Evolutionary conservation across 2,113 vertebrate species (phyloP).

Genomic region (Alosa alosa): DNA sequence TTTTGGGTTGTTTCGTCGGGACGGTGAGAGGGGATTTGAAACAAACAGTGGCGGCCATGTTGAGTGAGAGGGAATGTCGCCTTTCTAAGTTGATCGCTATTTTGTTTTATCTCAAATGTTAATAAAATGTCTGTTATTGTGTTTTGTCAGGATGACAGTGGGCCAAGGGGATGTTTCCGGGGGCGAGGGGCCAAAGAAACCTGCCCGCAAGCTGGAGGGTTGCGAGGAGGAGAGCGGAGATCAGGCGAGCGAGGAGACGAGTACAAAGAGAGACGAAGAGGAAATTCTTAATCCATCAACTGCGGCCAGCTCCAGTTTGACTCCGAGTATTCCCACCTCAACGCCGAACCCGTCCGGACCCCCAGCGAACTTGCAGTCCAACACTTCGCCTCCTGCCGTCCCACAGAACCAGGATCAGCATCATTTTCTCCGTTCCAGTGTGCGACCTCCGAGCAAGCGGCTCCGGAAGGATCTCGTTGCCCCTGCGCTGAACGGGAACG

Average conservation of each 20-base stretch:
- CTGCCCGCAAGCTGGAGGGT: conserved; percentile 79
- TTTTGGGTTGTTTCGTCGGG: conserved; percentile 85
- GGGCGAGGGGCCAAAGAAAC: conserved; percentile 86
- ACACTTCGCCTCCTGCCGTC: conserved; percentile 62
- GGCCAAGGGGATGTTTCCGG: conserved; percentile 86
- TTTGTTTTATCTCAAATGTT: conserved; percentile 53
- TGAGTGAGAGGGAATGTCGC: conserved; percentile 82
- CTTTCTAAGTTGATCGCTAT: conserved; percentile 72
- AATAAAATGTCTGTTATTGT: conserved; percentile 54
- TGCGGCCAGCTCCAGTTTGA: conserved; percentile 61
- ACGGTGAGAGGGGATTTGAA: conserved; percentile 91
- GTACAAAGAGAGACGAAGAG: conserved; percentile 85
- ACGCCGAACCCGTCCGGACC: conserved; percentile 60
- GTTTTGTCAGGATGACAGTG: conserved; percentile 89
- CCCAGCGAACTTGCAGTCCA: conserved; percentile 57
- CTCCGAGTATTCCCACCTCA: conserved; percentile 64
- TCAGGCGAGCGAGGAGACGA: conserved; percentile 83
- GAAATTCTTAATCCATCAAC: conserved; percentile 75
- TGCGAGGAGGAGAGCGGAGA: conserved; percentile 87
- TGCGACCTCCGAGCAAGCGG: conserved; percentile 95
- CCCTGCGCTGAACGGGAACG: conserved; percentile 76
- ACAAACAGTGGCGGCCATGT: conserved; percentile 99
- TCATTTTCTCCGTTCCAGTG: conserved; percentile 97
- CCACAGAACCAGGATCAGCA: conserved; percentile 91
- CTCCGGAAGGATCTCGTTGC: conserved; percentile 89